Percentiles rank a stretch among this genome's conserved stretches.
These are phyloP conservation scores for Ploceus nigricollis DNA, from an alignment of 2,113 vertebrate genomes.

Conservation along the genomic window DNA sequence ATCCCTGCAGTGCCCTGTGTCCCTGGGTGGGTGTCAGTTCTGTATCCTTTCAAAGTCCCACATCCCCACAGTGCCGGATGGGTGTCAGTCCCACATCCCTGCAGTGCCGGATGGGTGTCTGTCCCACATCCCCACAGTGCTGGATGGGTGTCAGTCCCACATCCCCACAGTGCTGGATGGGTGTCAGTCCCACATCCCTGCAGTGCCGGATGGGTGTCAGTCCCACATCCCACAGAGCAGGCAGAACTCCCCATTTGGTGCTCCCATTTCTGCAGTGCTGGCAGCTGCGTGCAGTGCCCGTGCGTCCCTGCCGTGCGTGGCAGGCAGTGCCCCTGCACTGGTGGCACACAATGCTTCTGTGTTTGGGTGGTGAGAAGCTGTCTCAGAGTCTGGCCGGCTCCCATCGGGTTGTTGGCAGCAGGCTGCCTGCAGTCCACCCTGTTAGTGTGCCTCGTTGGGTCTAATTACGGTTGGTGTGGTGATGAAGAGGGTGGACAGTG, in stretches of 20 bases:
- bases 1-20: not conserved
- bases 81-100: not conserved
- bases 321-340: constrained; percentile 9
- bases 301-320: not conserved
- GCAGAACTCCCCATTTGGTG: not conserved
- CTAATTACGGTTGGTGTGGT: constrained; percentile 4
- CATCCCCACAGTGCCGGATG: not conserved
- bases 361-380: constrained; percentile 27
- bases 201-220: not conserved
- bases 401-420: not conserved
- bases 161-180: not conserved
- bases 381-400: not conserved
- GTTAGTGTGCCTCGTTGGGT: not conserved
- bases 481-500: constrained; percentile 38
- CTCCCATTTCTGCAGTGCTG: not conserved
- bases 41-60: not conserved
- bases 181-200: not conserved
- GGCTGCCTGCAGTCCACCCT: not conserved
- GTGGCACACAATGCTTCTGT: constrained; percentile 30
- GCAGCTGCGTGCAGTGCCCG: not conserved
- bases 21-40: not conserved
- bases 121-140: not conserved
- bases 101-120: not conserved
- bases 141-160: not conserved
- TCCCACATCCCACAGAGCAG: not conserved